phyloP scores from a whole-genome alignment of 2,797 vertebrate genomes.

The Gobionotothen gibberifrons region DNA sequence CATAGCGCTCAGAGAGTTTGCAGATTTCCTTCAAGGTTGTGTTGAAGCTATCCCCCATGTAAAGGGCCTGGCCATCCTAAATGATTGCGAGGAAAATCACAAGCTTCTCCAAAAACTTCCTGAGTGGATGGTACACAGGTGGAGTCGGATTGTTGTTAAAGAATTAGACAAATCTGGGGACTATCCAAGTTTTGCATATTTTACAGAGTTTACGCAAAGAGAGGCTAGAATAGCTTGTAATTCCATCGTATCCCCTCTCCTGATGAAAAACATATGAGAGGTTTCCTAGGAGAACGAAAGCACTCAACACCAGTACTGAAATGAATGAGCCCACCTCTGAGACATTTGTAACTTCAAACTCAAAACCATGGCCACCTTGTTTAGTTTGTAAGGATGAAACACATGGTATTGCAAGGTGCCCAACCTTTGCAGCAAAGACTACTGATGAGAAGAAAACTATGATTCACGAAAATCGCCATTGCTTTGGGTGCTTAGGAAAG shows the following conservation, averaged over 20 bases:
- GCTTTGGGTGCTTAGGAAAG: constrained; percentile 48
- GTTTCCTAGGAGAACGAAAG: no score
- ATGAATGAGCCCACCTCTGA: no score
- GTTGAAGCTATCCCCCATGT: constrained; percentile 42
- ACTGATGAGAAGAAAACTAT: constrained; percentile 18
- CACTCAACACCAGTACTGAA: no score
- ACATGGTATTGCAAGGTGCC: no score
- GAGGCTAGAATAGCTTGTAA: constrained; percentile 46
- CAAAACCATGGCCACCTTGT: no score
- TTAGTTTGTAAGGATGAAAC: no score
- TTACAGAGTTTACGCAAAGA: constrained; percentile 42
- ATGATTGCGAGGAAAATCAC: constrained; percentile 50
- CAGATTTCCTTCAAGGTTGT: constrained; percentile 41
- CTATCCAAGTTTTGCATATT: constrained; percentile 26
- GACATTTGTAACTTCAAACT: no score
- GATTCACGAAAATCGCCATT: constrained; percentile 30
- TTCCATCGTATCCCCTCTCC: constrained; percentile 20
- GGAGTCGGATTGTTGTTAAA: no score
- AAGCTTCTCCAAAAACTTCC: constrained; percentile 46
- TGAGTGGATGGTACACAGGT: constrained; percentile 38
- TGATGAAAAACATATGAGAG: constrained; percentile 38
- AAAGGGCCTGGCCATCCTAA: constrained; percentile 41
- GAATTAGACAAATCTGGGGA: constrained; percentile 21
- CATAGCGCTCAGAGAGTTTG: constrained; percentile 30
- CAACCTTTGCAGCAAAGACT: constrained; percentile 27